Conservation (phyloP, 2,797 vertebrate species). For the Sebastes hubbsi region DNA sequence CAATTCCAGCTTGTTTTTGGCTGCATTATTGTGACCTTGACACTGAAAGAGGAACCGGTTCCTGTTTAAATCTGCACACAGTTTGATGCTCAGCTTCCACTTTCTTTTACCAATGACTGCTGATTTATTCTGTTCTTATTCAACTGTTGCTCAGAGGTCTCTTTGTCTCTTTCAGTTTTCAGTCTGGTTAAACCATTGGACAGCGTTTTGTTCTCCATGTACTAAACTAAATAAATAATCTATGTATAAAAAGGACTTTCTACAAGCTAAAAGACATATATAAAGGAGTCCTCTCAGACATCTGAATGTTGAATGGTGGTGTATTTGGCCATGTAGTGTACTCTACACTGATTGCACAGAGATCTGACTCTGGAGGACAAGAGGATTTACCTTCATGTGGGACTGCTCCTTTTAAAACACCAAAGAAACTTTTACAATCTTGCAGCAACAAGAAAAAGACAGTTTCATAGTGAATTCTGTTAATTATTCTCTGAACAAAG, state of each 20-base stretch:
- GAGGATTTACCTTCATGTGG: background rate
- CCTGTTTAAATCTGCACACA: background rate
- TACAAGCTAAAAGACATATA: background rate
- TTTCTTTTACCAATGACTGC: too few species aligned
- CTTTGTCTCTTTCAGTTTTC: background rate
- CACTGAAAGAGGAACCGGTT: background rate
- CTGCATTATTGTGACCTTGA: too few species aligned
- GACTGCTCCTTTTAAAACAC: background rate
- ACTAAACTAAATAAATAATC: background rate
- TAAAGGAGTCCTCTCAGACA: background rate
- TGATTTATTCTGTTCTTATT: too few species aligned
- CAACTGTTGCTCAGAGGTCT: too few species aligned
- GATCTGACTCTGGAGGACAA: background rate
- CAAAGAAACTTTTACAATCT: background rate
- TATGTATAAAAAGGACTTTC: background rate
- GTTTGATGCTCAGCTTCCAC: too few species aligned
- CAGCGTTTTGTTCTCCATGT: background rate
- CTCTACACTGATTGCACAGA: background rate
- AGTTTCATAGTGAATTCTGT: background rate
- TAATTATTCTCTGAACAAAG: background rate
- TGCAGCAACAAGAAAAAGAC: background rate
- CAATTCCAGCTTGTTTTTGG: too few species aligned
- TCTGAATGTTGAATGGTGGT: background rate
- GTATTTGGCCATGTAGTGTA: background rate
- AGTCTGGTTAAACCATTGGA: background rate